A percentile compares a stretch with the other conserved stretches of the same genome.
Conservation (phyloP, 30 jellyfish, hydroid and myxozoan genomes). For the Cassiopea xamachana region DNA sequence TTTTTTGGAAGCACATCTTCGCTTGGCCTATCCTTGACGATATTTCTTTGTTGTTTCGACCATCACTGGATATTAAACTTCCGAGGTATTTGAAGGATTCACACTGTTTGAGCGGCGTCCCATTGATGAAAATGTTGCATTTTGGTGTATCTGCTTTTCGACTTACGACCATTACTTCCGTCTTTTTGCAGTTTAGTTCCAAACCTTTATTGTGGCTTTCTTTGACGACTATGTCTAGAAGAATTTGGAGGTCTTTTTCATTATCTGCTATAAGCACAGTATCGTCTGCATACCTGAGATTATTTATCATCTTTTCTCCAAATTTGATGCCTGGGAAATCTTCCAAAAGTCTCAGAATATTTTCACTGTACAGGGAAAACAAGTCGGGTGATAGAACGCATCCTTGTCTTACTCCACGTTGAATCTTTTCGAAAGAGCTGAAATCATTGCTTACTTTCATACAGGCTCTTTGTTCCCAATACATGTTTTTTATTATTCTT, state of each 20-base stretch:
- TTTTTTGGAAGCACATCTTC: not conserved
- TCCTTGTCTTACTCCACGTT: conserved; percentile 11
- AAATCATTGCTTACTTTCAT: not conserved
- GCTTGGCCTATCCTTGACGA: not conserved
- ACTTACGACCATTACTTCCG: not conserved
- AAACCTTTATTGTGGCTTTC: not conserved
- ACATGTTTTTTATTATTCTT: not conserved
- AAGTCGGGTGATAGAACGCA: not conserved
- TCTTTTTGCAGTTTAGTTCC: not conserved
- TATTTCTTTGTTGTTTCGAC: not conserved
- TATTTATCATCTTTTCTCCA: not conserved
- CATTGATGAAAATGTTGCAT: not conserved
- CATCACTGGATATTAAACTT: not conserved
- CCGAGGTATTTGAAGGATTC: not conserved
- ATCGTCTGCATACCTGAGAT: conserved; percentile 7
- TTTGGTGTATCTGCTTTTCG: not conserved
- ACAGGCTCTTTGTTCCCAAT: conserved; percentile 25
- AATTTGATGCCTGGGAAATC: too few relatives aligned
- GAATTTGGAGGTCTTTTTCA: not conserved
- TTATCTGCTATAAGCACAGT: not conserved
- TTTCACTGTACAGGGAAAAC: not conserved
- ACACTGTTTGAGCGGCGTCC: not conserved
- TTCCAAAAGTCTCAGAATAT: not conserved
- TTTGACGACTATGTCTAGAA: not conserved
- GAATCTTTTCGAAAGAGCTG: not conserved